phyloP scores from a whole-genome alignment of 2,113 vertebrate genomes.

The Peucedramus taeniatus region DNA sequence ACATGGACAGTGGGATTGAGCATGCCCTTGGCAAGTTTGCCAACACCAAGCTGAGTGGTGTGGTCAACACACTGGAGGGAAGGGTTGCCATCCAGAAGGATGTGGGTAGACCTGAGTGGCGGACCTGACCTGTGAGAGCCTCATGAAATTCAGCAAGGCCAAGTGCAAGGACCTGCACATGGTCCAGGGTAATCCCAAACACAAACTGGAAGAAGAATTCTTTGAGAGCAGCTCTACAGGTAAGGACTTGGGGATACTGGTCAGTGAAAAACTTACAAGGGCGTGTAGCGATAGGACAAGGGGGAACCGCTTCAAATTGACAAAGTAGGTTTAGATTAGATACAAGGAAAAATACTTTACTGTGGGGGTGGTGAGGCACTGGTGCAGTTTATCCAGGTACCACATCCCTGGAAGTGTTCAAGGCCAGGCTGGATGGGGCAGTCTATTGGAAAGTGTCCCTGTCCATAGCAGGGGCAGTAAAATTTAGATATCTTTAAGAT shows the following conservation, averaged over 20 bases:
- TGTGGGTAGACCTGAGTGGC: not conserved
- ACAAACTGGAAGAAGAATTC: not conserved
- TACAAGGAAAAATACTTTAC: not conserved
- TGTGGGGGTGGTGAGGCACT: not conserved
- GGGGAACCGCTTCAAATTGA: not conserved
- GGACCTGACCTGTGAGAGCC: not conserved
- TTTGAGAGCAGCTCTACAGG: not conserved
- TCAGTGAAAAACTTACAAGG: not conserved
- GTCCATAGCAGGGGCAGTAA: not conserved
- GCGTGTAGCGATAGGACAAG: not conserved
- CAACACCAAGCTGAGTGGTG: not conserved
- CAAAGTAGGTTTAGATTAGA: not conserved
- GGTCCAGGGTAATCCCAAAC: not conserved
- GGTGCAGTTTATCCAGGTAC: not conserved
- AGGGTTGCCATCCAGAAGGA: not conserved
- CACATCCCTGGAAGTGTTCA: not conserved
- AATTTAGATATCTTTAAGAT: not conserved
- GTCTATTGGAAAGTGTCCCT: not conserved
- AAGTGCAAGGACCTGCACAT: not conserved
- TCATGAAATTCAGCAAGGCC: not conserved
- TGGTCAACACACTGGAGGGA: not conserved
- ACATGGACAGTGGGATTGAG: not conserved
- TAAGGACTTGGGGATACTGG: not conserved
- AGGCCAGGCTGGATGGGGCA: not conserved
- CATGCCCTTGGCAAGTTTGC: not conserved